These are phyloP conservation scores for Panurus biarmicus DNA, from an alignment of 2,113 vertebrate species.

Conservation along the genomic window DNA sequence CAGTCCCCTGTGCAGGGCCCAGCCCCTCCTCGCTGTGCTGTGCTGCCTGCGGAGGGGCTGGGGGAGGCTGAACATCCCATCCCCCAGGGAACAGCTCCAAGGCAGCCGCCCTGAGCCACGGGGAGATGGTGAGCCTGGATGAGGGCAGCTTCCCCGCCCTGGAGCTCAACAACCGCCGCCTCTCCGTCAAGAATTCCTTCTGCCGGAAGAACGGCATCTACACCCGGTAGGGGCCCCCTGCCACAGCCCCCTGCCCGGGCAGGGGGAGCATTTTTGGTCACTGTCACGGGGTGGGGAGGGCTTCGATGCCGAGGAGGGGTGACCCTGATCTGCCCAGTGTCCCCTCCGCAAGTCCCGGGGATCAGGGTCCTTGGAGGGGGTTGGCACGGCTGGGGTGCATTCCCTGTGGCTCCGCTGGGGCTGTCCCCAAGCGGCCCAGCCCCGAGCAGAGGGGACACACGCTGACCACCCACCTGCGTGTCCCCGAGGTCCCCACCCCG, in stretches of 20 bases:
- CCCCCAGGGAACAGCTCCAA: constrained; percentile 83
- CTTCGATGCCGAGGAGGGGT: background rate
- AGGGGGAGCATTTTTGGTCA: fast-evolving
- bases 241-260: background rate
- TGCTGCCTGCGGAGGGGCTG: background rate
- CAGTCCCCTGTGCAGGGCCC: background rate
- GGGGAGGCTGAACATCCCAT: background rate
- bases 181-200: constrained; percentile 96
- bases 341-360: background rate
- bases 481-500: constrained; percentile 85
- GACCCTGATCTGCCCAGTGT: background rate
- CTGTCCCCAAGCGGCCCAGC: background rate
- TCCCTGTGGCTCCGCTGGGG: fast-evolving
- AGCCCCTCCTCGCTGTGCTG: background rate
- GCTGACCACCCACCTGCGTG: background rate
- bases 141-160: constrained; percentile 92
- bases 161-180: constrained; percentile 93
- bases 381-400: fast-evolving
- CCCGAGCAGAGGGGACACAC: fast-evolving
- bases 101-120: constrained; percentile 84
- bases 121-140: constrained; percentile 94
- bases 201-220: constrained; percentile 95
- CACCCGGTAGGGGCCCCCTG: constrained; percentile 75
- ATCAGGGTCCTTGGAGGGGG: too few relatives aligned
- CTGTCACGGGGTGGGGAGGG: fast-evolving